Conservation (phyloP, 2,797 vertebrate genomes). For the Apogon talboti region DNA sequence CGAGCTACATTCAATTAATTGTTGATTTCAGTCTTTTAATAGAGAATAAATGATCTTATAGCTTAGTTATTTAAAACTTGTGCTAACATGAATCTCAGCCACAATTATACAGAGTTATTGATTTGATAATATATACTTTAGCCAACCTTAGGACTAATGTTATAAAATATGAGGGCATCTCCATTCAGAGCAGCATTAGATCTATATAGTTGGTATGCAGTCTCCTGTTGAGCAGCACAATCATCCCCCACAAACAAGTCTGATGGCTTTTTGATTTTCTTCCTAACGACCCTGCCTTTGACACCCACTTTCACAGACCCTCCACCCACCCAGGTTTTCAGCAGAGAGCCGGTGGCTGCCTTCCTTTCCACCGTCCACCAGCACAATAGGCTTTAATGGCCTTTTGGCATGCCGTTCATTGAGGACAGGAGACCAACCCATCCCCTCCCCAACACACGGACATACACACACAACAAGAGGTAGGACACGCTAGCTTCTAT, state of each 20-base stretch:
- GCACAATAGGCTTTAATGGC: constrained; percentile 83
- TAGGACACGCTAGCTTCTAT: constrained; percentile 15
- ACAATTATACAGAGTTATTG: not conserved
- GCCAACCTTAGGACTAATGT: not conserved
- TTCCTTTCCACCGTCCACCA: constrained; percentile 68
- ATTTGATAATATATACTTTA: constrained; percentile 19
- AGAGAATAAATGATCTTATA: not conserved
- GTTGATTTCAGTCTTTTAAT: too few species aligned
- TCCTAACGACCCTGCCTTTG: constrained; percentile 69
- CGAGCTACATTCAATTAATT: too few species aligned
- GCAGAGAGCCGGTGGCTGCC: constrained; percentile 71
- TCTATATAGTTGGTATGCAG: too few species aligned
- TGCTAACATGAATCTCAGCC: not conserved
- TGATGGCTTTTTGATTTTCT: constrained; percentile 83
- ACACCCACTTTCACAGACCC: constrained; percentile 71
- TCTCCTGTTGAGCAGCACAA: constrained; percentile 58
- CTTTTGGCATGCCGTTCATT: constrained; percentile 71
- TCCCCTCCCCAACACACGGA: constrained; percentile 41
- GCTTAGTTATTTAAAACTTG: too few species aligned
- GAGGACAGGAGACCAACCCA: constrained; percentile 53
- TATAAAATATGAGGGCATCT: not conserved
- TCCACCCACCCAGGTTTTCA: constrained; percentile 74
- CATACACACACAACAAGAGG: constrained; percentile 36
- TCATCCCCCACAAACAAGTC: constrained; percentile 71
- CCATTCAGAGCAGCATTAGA: not conserved